Evolutionary conservation across 2,113 vertebrate species (phyloP).

Genomic region (Delphinapterus leucas): DNA sequence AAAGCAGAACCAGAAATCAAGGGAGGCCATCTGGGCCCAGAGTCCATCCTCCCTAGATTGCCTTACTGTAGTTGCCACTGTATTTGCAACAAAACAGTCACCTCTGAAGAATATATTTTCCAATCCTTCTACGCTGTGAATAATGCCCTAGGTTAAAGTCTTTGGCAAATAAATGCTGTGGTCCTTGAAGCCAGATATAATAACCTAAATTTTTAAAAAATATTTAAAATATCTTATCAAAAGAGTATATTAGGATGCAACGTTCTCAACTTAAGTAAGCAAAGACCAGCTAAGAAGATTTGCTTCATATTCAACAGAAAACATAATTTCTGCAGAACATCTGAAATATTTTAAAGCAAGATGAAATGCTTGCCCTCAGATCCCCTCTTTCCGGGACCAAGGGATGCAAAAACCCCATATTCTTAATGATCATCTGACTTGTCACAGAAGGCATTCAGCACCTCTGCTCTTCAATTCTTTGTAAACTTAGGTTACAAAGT

Average conservation of each 20-base stretch:
- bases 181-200: background rate
- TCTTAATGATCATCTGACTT: background rate
- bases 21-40: background rate
- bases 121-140: background rate
- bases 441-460: background rate
- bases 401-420: background rate
- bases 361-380: background rate
- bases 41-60: background rate
- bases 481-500: constrained; percentile 2
- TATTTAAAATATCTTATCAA: background rate
- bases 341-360: constrained; percentile 44
- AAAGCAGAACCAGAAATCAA: background rate
- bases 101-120: background rate
- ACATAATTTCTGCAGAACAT: background rate
- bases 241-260: background rate
- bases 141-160: background rate
- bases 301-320: background rate
- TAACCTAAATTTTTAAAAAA: background rate
- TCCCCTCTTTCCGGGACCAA: background rate
- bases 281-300: background rate
- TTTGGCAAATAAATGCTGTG: background rate
- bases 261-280: background rate
- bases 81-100: background rate
- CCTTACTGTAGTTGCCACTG: background rate
- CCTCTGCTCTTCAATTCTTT: background rate